A percentile compares a stretch with the other conserved stretches of the same genome.
phyloP scores from a whole-genome alignment of 2,797 vertebrate species.

The Geotria australis region DNA sequence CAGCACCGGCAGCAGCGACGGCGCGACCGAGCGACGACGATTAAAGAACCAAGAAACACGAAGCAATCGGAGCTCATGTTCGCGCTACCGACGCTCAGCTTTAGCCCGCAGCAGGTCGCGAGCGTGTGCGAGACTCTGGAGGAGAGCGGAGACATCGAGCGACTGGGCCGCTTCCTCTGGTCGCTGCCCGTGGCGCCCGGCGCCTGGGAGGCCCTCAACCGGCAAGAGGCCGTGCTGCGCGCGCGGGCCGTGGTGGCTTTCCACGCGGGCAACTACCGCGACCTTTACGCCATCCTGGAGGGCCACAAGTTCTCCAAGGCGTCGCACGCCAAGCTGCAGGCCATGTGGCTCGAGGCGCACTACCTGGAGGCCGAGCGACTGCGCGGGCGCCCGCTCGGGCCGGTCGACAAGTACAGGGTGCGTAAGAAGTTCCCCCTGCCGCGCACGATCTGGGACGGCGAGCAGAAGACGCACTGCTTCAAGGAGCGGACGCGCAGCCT shows the following conservation, averaged over 20 bases:
- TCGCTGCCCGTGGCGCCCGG: slow-evolving; percentile 91
- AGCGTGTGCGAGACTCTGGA: slow-evolving; percentile 99
- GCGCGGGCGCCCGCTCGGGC: slow-evolving; percentile 76
- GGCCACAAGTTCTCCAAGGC: slow-evolving; percentile 99
- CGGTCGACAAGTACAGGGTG: slow-evolving; percentile 96
- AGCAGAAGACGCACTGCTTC: slow-evolving; percentile 99
- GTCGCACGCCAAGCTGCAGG: slow-evolving; percentile 91
- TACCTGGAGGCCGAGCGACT: slow-evolving; percentile 99
- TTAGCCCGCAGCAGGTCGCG: slow-evolving; percentile 99
- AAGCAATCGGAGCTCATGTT: slow-evolving; percentile 24
- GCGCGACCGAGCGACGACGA: too few species aligned
- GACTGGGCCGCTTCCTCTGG: slow-evolving; percentile 94
- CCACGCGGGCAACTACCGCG: slow-evolving; percentile 96
- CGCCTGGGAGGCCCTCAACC: slow-evolving; percentile 96
- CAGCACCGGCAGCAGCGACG: too few species aligned
- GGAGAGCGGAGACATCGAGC: slow-evolving; percentile 96
- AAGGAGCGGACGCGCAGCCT: slow-evolving; percentile 97
- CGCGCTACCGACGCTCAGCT: slow-evolving; percentile 99
- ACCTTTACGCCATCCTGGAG: slow-evolving; percentile 97
- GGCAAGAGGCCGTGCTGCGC: slow-evolving; percentile 92
- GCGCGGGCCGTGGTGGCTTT: slow-evolving; percentile 92
- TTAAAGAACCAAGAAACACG: too few species aligned
- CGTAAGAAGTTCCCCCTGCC: slow-evolving; percentile 99
- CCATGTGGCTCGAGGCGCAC: slow-evolving; percentile 97
- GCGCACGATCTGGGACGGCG: slow-evolving; percentile 97